phyloP scores from a whole-genome alignment of 2,888 invertebrate species.

The Phorcus lineatus region DNA sequence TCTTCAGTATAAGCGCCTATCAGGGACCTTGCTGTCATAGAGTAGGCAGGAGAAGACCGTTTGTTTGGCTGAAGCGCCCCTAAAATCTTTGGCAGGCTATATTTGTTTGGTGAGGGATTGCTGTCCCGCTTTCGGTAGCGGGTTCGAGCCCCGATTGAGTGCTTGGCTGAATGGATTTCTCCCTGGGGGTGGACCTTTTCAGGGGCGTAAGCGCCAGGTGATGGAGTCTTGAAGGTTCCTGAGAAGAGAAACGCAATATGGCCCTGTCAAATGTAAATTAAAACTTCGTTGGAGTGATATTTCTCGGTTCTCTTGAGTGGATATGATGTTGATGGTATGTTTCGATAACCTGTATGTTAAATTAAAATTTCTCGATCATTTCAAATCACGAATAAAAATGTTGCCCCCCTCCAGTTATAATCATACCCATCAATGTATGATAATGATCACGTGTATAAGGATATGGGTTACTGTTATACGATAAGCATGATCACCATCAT shows the following conservation, averaged over 20 bases:
- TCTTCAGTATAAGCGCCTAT: slow-evolving; percentile 68
- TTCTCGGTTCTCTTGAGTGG: too few species aligned
- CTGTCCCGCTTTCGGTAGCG: slow-evolving; percentile 48
- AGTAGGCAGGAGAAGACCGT: slow-evolving; percentile 84
- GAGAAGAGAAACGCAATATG: neutral
- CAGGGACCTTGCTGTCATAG: slow-evolving; percentile 85
- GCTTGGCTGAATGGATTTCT: slow-evolving; percentile 57
- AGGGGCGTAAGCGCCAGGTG: slow-evolving; percentile 56
- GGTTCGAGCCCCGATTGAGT: slow-evolving; percentile 57
- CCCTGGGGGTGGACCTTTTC: slow-evolving; percentile 65
- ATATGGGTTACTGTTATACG: too few species aligned
- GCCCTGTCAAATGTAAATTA: neutral
- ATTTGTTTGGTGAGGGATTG: slow-evolving; percentile 66
- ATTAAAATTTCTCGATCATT: too few species aligned
- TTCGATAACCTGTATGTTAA: too few species aligned
- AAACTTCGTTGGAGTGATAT: too few species aligned
- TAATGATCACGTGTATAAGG: too few species aligned
- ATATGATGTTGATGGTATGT: too few species aligned
- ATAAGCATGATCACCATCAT: too few species aligned
- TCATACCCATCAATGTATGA: too few species aligned
- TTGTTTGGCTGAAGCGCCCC: slow-evolving; percentile 70
- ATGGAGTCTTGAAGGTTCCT: slow-evolving; percentile 59
- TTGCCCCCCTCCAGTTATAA: too few species aligned
- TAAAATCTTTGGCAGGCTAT: slow-evolving; percentile 64
- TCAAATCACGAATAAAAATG: too few species aligned